A percentile compares a stretch with the other conserved stretches of the same genome.
These are phyloP conservation scores for Rotaria sp. DNA, from an alignment of 2,888 invertebrate genomes.

Conservation along the genomic window DNA sequence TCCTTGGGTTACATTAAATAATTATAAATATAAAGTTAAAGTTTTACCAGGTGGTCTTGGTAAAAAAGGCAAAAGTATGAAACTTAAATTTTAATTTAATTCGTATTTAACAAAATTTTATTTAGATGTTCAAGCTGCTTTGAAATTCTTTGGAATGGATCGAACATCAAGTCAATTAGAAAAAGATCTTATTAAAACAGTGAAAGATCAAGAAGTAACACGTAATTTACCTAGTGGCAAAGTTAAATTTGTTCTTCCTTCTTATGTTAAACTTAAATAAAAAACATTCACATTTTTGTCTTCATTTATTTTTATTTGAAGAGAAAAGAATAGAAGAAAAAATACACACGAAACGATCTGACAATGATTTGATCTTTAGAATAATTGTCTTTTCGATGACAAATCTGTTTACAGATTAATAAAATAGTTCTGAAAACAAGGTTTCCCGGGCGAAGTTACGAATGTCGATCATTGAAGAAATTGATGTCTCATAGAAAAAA, in stretches of 20 bases:
- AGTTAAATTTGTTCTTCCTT: constrained; percentile 38
- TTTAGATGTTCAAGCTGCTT: constrained; percentile 36
- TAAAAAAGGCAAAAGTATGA: background rate
- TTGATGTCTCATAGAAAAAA: too few relatives aligned
- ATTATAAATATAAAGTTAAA: constrained; percentile 35
- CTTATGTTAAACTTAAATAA: constrained; percentile 38
- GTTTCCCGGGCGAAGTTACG: too few relatives aligned
- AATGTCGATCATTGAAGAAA: too few relatives aligned
- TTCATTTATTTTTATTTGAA: too few relatives aligned
- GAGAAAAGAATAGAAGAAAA: too few relatives aligned
- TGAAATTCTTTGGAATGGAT: constrained; percentile 36
- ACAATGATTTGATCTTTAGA: too few relatives aligned
- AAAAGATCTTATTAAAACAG: constrained; percentile 36
- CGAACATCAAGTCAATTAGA: constrained; percentile 33
- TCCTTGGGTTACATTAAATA: constrained; percentile 36
- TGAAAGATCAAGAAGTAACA: constrained; percentile 39
- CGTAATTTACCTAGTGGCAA: constrained; percentile 40
- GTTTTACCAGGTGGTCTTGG: background rate
- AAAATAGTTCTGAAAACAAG: too few relatives aligned
- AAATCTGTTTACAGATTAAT: too few relatives aligned
- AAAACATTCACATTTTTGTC: background rate
- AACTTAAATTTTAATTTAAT: background rate
- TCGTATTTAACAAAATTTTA: background rate
- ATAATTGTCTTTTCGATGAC: too few relatives aligned
- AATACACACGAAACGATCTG: too few relatives aligned